These are phyloP conservation scores for Hylaea fasciaria DNA, from an alignment of 2,888 invertebrate genomes.

Conservation along the genomic window DNA sequence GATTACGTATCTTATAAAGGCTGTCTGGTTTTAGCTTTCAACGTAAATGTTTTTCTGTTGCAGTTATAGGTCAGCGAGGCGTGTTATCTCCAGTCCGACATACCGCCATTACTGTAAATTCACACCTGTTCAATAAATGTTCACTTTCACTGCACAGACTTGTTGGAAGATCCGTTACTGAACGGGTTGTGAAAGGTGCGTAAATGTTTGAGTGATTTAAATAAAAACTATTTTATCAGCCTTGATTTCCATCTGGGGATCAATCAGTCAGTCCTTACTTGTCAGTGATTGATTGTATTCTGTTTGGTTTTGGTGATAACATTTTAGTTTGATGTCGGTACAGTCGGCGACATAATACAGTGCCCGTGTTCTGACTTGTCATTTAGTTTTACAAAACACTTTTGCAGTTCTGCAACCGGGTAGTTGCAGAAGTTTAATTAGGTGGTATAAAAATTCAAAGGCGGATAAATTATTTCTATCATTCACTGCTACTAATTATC, in stretches of 20 bases:
- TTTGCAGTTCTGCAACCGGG: too few relatives aligned
- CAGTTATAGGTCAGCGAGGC: too few relatives aligned
- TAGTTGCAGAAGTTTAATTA: too few relatives aligned
- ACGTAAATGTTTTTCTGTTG: too few relatives aligned
- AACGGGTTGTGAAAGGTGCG: slow-evolving; percentile 15
- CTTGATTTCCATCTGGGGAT: slow-evolving; percentile 17
- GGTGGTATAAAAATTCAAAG: too few relatives aligned
- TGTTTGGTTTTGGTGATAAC: background rate
- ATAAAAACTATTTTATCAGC: slow-evolving; percentile 1
- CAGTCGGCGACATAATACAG: too few relatives aligned
- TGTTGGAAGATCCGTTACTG: slow-evolving; percentile 15
- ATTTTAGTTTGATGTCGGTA: background rate
- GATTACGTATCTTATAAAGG: too few relatives aligned
- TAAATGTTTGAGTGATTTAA: slow-evolving; percentile 8
- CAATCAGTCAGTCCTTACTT: slow-evolving; percentile 15
- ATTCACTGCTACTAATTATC: too few relatives aligned
- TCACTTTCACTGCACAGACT: slow-evolving; percentile 45
- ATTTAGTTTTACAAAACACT: too few relatives aligned
- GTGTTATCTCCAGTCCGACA: background rate
- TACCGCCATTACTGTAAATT: slow-evolving; percentile 3
- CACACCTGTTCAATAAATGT: slow-evolving; percentile 26
- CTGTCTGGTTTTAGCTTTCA: too few relatives aligned
- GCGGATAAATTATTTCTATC: too few relatives aligned
- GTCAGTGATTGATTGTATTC: slow-evolving; percentile 14
- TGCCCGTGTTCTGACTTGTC: too few relatives aligned